Evolutionary conservation across 1,140 invertebrate genomes (phyloP).

Genomic region (Drosophila aff.): DNA sequence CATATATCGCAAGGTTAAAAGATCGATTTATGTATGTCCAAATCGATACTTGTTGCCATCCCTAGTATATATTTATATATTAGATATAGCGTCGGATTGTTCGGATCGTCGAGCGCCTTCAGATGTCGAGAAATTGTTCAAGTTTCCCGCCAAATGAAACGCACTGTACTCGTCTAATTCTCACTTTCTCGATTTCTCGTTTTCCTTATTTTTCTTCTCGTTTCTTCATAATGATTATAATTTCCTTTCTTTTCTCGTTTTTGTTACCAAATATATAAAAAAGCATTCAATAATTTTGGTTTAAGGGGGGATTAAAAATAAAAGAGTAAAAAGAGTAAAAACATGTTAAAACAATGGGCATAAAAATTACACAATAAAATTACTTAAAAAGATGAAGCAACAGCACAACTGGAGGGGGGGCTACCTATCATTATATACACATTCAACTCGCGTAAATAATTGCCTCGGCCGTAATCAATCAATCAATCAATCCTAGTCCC

Average conservation of each 20-base stretch:
- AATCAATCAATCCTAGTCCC: slow-evolving; percentile 3
- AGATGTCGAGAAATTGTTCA: background rate
- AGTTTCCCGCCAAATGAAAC: slow-evolving; percentile 8
- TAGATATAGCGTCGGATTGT: background rate
- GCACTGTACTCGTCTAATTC: slow-evolving; percentile 7
- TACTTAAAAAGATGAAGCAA: slow-evolving; percentile 26
- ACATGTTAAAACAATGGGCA: slow-evolving; percentile 15
- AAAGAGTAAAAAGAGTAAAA: background rate
- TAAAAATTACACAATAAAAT: slow-evolving; percentile 36
- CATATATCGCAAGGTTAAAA: background rate
- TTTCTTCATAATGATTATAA: slow-evolving; percentile 1
- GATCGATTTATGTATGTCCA: background rate
- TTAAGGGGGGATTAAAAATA: background rate
- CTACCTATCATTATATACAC: slow-evolving; percentile 34
- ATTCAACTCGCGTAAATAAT: slow-evolving; percentile 40
- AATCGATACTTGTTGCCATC: background rate
- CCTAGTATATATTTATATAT: slow-evolving; percentile 24
- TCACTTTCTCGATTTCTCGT: background rate
- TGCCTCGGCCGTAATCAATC: background rate
- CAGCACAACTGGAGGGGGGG: slow-evolving; percentile 12
- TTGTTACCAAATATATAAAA: slow-evolving; percentile 18
- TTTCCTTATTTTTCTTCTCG: slow-evolving; percentile 2
- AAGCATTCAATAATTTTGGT: slow-evolving; percentile 21
- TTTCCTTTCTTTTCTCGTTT: background rate
- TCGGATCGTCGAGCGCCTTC: background rate